Conservation (phyloP, 2,888 invertebrate species). For the Dryobota labecula region DNA sequence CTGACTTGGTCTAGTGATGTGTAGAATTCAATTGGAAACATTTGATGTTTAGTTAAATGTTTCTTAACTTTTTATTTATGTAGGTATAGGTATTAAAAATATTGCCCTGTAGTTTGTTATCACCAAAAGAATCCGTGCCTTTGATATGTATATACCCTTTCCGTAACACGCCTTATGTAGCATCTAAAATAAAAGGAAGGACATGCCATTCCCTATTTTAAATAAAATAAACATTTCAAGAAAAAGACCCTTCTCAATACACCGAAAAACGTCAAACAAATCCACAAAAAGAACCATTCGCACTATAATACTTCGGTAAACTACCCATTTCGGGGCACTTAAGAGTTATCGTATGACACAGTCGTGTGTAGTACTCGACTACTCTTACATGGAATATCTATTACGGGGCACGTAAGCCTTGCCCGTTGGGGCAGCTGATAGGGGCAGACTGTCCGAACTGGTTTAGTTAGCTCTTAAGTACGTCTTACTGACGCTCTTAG, state of each 20-base stretch:
- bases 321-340: conserved; percentile 68
- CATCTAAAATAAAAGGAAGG: too few relatives aligned
- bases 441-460: conserved; percentile 70
- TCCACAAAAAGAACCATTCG: conserved; percentile 36
- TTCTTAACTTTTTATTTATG: too few relatives aligned
- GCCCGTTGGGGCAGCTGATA: conserved; percentile 72
- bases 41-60: too few relatives aligned
- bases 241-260: conserved; percentile 45
- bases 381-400: conserved; percentile 66
- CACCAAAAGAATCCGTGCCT: too few relatives aligned
- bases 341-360: conserved; percentile 70
- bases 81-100: too few relatives aligned
- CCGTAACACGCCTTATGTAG: too few relatives aligned
- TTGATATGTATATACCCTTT: too few relatives aligned
- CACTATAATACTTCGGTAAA: conserved; percentile 58
- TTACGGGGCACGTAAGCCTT: conserved; percentile 66
- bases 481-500: conserved; percentile 74
- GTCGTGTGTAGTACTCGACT: conserved; percentile 44
- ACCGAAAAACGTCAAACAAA: conserved; percentile 44
- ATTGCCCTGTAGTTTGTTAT: too few relatives aligned
- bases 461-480: conserved; percentile 79
- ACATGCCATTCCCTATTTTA: too few relatives aligned
- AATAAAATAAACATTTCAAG: conserved; percentile 11
- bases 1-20: too few relatives aligned
- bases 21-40: too few relatives aligned